Conservation (phyloP, 1,140 invertebrate genomes). For the Hycleus phaleratus region DNA sequence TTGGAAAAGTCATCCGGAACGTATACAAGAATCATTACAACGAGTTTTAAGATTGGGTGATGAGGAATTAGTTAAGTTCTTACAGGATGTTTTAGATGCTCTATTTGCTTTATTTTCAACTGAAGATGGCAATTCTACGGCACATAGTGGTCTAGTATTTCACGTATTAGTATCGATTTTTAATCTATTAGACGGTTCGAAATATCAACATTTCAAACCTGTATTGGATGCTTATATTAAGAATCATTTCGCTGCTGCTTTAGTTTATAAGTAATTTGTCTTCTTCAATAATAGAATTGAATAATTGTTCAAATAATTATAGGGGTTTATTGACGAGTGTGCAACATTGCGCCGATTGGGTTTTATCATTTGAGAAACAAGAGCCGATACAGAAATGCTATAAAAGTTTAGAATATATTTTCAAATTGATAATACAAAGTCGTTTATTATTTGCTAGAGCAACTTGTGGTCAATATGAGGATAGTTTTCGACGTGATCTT, state of each 20-base stretch:
- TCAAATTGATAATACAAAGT: constrained; percentile 92
- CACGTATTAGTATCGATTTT: constrained; percentile 82
- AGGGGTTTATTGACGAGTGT: constrained; percentile 75
- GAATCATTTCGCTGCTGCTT: constrained; percentile 88
- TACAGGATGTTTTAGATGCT: constrained; percentile 92
- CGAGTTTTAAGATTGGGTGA: constrained; percentile 69
- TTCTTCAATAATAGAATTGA: too few species aligned
- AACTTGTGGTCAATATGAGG: constrained; percentile 79
- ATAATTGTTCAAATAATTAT: too few species aligned
- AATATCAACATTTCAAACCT: constrained; percentile 92
- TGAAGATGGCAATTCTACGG: constrained; percentile 76
- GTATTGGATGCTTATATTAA: constrained; percentile 94
- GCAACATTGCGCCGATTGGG: constrained; percentile 84
- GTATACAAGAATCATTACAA: constrained; percentile 75
- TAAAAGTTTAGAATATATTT: constrained; percentile 86
- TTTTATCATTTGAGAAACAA: constrained; percentile 74
- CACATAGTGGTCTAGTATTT: constrained; percentile 57
- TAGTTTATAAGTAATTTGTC: constrained; percentile 69
- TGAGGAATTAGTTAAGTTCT: constrained; percentile 93
- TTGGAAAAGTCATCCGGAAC: constrained; percentile 82
- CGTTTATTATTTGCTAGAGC: constrained; percentile 79
- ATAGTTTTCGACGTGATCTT: constrained; percentile 73
- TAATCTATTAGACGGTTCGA: constrained; percentile 80
- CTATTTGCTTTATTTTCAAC: constrained; percentile 91
- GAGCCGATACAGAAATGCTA: constrained; percentile 87